phyloP scores from a whole-genome alignment of 2,888 invertebrate species.

The Synergus gifuensis region DNA sequence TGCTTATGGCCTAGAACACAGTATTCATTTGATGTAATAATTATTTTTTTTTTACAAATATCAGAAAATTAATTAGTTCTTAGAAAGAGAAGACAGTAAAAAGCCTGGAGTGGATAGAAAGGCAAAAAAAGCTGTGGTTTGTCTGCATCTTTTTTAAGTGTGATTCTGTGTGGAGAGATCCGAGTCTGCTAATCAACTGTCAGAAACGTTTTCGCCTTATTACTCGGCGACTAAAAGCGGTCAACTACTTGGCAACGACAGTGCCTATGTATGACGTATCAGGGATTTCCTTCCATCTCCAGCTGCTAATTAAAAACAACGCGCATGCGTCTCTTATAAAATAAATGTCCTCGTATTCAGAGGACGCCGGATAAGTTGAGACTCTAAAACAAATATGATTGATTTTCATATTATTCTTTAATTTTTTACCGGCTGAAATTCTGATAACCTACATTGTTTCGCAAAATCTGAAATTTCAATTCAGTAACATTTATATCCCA shows the following conservation, averaged over 20 bases:
- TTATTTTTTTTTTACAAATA: not conserved
- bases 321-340: slow-evolving; percentile 10
- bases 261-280: slow-evolving; percentile 53
- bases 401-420: not conserved
- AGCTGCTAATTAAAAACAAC: slow-evolving; percentile 18
- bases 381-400: not conserved
- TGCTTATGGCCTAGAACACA: too few species aligned
- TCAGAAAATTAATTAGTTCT: not conserved
- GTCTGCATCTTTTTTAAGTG: not conserved
- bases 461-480: too few species aligned
- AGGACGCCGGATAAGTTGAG: not conserved
- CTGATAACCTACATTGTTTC: not conserved
- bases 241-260: slow-evolving; percentile 57
- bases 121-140: not conserved
- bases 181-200: slow-evolving; percentile 40
- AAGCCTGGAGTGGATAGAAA: not conserved
- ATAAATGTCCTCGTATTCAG: not conserved
- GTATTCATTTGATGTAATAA: too few species aligned
- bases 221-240: slow-evolving; percentile 56
- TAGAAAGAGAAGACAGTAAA: not conserved
- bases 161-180: slow-evolving; percentile 3
- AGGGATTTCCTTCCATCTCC: slow-evolving; percentile 57
- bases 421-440: not conserved
- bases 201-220: slow-evolving; percentile 37
- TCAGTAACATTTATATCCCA: too few species aligned